Base-by-base conservation (phyloP, 2,113 vertebrate genomes). In the Pseudorhombus dupliciocellatus region DNA sequence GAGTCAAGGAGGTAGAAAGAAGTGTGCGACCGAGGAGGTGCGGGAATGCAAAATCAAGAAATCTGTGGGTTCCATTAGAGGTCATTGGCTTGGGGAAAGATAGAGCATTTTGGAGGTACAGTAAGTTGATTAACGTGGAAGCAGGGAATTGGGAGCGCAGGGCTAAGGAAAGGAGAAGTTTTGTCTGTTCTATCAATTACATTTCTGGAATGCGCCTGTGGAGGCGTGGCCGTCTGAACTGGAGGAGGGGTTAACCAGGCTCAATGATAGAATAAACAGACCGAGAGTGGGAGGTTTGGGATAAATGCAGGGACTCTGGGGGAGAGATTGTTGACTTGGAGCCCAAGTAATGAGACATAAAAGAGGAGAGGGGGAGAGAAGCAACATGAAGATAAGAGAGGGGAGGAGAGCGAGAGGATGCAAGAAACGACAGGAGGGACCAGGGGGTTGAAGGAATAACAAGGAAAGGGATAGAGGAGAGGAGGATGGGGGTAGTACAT, bases 111-210 rank as follows among this genome's bases (percentile, higher is more conserved):
- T 75, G 71, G 60, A 84, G 50, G 50, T 57, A 80, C 66, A 70
- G 75, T 74, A 65, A 63, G 59, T 64, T 75, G 70, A 89, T 84
- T 87, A 25, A 87, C 76, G 84, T 62, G 67, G 72, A 84, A 66
- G 1, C 14, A 62, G 65, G 78, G 82, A 80, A 82, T 61, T 61
- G 73, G 52, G 37, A 61, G 63, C 0, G 4, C 65, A 76, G 57
- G 31, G 62, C 63, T 15, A 60, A 70, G 85, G 84, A 86, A 87
- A 89, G 67, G 48, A 81, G 74, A 85, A 61, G 78, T 80, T 80
- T 58, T 60, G 79, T 70, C 90, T 91, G 89, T 61, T 89, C 77
- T 83, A 84, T 90, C 84, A 85, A 87, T 90, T 89, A 82, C 77
- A 73, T 73, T 84, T 78, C 16, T 85, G 84, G 88, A 88, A 89